These are phyloP conservation scores for Erynnis tages DNA, from an alignment of 2,888 invertebrate genomes.

Conservation along the genomic window DNA sequence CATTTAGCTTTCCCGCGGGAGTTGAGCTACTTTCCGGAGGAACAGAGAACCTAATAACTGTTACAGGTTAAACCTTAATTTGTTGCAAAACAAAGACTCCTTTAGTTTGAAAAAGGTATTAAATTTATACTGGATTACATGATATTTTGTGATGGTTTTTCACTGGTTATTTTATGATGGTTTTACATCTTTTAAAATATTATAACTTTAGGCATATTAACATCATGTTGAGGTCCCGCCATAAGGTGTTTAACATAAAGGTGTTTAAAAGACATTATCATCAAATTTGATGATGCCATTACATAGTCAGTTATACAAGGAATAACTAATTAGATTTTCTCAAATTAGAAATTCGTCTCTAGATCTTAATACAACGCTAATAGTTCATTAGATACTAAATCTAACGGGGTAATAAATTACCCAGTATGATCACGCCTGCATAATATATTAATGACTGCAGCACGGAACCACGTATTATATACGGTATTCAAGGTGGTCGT, in stretches of 20 bases:
- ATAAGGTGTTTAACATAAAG: too few relatives aligned
- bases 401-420: constrained; percentile 23
- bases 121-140: too few relatives aligned
- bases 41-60: constrained; percentile 15
- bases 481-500: background rate
- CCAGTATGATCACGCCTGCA: constrained; percentile 12
- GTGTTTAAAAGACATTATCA: too few relatives aligned
- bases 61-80: constrained; percentile 6
- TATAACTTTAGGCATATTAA: background rate
- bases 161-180: too few relatives aligned
- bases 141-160: too few relatives aligned
- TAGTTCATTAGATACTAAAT: constrained; percentile 16
- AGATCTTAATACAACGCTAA: constrained; percentile 4
- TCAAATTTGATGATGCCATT: too few relatives aligned
- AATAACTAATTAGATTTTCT: background rate
- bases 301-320: too few relatives aligned
- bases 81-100: background rate
- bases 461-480: background rate
- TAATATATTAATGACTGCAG: constrained; percentile 24
- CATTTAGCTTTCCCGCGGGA: constrained; percentile 21
- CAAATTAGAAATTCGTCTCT: background rate
- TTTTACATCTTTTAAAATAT: too few relatives aligned
- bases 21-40: constrained; percentile 17
- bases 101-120: too few relatives aligned
- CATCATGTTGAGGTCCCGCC: background rate